These are phyloP conservation scores for Palythoa grandiflora DNA, from an alignment of 92 coral and sea anemone species.

Conservation along the genomic window DNA sequence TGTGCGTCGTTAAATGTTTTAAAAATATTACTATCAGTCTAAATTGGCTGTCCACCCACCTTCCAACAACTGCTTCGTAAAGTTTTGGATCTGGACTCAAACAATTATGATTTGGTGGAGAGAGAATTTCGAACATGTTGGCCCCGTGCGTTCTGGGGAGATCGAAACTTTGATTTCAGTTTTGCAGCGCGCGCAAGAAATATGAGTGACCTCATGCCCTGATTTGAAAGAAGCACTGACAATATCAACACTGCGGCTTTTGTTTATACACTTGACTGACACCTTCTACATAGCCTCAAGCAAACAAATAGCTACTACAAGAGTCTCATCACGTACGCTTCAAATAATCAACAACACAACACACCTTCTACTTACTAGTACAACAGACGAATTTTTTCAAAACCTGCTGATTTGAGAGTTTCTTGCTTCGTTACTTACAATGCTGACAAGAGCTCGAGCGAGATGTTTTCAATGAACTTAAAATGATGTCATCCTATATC, in stretches of 20 bases:
- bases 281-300: conserved; percentile 38
- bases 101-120: conserved; percentile 18
- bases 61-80: conserved; percentile 27
- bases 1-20: conserved; percentile 3
- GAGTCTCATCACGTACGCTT: conserved; percentile 21
- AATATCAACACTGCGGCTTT: conserved; percentile 43
- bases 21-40: not conserved
- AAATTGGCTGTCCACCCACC: conserved; percentile 17
- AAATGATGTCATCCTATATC: conserved; percentile 43
- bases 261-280: conserved; percentile 47
- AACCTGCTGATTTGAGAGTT: not conserved
- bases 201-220: conserved; percentile 44
- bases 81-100: conserved; percentile 42
- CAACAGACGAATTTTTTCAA: not conserved
- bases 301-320: not conserved
- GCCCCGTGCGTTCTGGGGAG: not conserved
- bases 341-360: not conserved
- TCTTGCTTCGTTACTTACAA: not conserved
- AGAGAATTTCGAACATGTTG: conserved; percentile 41
- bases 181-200: conserved; percentile 16
- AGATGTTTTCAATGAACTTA: conserved; percentile 4
- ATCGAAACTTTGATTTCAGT: not conserved
- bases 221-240: not conserved
- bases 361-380: not conserved
- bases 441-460: not conserved